Conservation (phyloP, 2,797 vertebrate species). For the Pantherophis vulpinus region DNA sequence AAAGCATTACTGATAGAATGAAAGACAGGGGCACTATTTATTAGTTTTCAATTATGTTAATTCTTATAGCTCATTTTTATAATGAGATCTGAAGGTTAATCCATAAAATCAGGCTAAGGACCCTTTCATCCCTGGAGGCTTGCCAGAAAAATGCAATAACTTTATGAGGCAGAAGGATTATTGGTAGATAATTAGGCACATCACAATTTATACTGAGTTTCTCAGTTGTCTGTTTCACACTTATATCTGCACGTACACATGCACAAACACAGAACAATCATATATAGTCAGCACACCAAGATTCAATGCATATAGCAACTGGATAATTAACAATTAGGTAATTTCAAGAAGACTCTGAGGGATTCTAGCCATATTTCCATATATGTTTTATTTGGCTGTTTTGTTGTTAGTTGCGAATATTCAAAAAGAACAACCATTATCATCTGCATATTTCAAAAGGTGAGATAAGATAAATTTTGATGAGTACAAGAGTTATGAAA, state of each 20-base stretch:
- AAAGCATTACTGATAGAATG: slow-evolving; percentile 7
- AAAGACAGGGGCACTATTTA: not conserved
- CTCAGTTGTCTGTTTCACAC: not conserved
- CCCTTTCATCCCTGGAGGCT: slow-evolving; percentile 9
- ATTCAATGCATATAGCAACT: not conserved
- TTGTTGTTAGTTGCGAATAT: too few species aligned
- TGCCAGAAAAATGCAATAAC: slow-evolving; percentile 9
- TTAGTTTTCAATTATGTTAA: slow-evolving; percentile 11
- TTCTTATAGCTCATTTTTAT: slow-evolving; percentile 9
- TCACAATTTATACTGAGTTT: not conserved
- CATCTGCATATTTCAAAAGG: not conserved
- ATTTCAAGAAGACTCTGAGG: not conserved
- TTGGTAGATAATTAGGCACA: slow-evolving; percentile 8
- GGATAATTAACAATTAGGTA: not conserved
- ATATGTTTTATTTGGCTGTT: not conserved
- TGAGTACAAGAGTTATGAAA: not conserved
- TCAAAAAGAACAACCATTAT: not conserved
- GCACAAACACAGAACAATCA: not conserved
- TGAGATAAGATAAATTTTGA: not conserved
- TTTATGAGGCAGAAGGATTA: slow-evolving; percentile 9
- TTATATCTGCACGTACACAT: not conserved
- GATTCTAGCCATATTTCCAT: not conserved
- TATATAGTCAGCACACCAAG: not conserved
- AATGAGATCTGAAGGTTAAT: slow-evolving; percentile 21
- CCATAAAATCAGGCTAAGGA: slow-evolving; percentile 10